phyloP scores from a whole-genome alignment of 2,888 invertebrate species.

The Mystacides longicornis region DNA sequence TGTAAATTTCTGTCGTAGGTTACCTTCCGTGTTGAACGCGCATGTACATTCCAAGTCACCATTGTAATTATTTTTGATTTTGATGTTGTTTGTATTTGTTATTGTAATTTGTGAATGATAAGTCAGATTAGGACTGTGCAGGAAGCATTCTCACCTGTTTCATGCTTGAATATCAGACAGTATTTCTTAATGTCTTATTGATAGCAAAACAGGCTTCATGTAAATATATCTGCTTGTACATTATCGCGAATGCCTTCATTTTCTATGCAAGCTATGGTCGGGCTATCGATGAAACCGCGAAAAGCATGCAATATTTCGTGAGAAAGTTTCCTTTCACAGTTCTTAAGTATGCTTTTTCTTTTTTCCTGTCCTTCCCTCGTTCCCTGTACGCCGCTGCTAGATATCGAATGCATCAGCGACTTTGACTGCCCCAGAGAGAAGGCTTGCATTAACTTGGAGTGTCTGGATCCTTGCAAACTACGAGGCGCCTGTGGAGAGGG shows the following conservation, averaged over 20 bases:
- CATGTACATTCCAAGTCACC: too few relatives aligned
- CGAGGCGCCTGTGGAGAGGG: slow-evolving; percentile 84
- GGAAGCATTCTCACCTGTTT: slow-evolving; percentile 53
- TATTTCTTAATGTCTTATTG: slow-evolving; percentile 22
- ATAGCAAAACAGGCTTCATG: slow-evolving; percentile 41
- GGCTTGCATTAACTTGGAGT: slow-evolving; percentile 85
- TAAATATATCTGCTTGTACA: slow-evolving; percentile 54
- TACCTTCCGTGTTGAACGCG: too few relatives aligned
- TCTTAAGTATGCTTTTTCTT: slow-evolving; percentile 72
- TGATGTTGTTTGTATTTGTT: too few relatives aligned
- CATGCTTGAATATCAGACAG: slow-evolving; percentile 43
- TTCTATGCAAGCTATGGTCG: slow-evolving; percentile 35
- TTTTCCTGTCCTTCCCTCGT: slow-evolving; percentile 51
- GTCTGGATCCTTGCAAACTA: slow-evolving; percentile 84
- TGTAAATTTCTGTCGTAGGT: too few relatives aligned
- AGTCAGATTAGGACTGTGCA: slow-evolving; percentile 29
- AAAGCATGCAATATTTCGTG: slow-evolving; percentile 66
- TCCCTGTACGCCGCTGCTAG: slow-evolving; percentile 49
- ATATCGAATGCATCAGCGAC: slow-evolving; percentile 84
- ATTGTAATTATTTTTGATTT: too few relatives aligned
- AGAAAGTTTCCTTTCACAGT: slow-evolving; percentile 84
- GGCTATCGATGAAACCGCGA: slow-evolving; percentile 37
- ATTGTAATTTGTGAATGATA: slow-evolving; percentile 26
- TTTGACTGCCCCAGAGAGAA: slow-evolving; percentile 87
- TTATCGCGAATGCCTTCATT: slow-evolving; percentile 28